Evolutionary conservation across 2,797 vertebrate genomes (phyloP), one percentile per base, ranked within the genome.

Genomic region (Propithecus perrieri): DNA sequence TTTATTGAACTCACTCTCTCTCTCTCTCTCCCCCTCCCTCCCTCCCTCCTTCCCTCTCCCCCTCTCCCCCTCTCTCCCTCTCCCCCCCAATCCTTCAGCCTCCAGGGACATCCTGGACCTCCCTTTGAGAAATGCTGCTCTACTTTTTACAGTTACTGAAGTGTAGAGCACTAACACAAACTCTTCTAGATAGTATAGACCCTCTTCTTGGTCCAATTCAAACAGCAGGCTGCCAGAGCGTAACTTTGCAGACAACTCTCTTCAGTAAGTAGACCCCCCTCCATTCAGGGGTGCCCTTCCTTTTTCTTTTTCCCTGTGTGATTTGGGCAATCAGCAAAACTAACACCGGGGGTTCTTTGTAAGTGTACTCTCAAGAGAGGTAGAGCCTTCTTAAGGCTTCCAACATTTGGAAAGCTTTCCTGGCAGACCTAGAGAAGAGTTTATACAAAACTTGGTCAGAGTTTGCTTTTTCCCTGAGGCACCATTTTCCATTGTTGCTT

Each of bases 401-500:
- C 59, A 90, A 74, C 33, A 91, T 96, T 94, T 91, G 74, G 76
- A 94, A 92, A 35, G 22, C 38, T 94, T 91, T 65, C 5, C 15
- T 96, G 83, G 57, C 63, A 93, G 38, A 85, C 93, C 50, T 89
- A 89, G 57, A 89, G 53, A 86, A 95, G n/a, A 87, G 46, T 95
- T 91, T 94, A 80, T 89, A 48, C 28, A 96, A 92, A 95, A 90
- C 38, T 90, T 96, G 76, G 48, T 81, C 74, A 93, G 38, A 72
- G n/a, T 85, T 96, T 87, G 57, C 67, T 93, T 89, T 94, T 92
- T 38, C 81, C 50, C 57, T n/a, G 38, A 94, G 57, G 20, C 33
- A 86, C 22, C 75, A 89, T 95, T 96, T 98, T 80, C 33, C 57
- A 83, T 43, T 96, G 61, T 95, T 90, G 26, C 48, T 79, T 93